Base-by-base conservation (phyloP, 1,140 invertebrate genomes). In the Eueides isabella region DNA sequence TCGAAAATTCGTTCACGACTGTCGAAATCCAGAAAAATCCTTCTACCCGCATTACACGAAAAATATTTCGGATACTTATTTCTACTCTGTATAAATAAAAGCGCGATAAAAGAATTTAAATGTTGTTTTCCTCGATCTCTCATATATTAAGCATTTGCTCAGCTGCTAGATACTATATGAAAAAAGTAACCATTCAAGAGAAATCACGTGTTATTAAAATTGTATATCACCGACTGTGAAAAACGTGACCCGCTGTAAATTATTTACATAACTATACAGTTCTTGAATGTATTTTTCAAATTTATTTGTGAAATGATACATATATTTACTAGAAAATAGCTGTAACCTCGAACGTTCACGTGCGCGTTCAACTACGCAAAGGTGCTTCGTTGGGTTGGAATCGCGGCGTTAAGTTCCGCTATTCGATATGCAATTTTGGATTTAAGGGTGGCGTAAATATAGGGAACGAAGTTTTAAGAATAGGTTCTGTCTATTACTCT, bases 161-260 rank as follows among this genome's bases (percentile, higher is more conserved):
- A 55, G 23, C 35, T 68, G 26, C n/a, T n/a, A n/a, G n/a, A n/a
- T n/a, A n/a, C n/a, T n/a, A n/a, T 26, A 23, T 19, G 19, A 44
- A 68, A 68, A 68, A 48, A 67, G 35, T 67, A 19, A 19, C 23
- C 14, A 31, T 55, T 30, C 41, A 19, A 55, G 33, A 31, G 19
- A 23, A 14, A 23, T 55, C 66, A 68, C 66, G 66, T 55, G 66
- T n/a, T 61, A 55, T 31, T 31, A 5, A 55, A 68, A 33, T 68
- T 55, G 31, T n/a, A 67, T 55, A 67, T 67, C n/a, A 14, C 29
- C 12, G 29, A 23, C 29, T 31, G 14, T 31, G 41, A 5, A 55
- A 61, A 44, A 68, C 66, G 66, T 68, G 65, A 67, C 14, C 5
- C 28, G 16, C 30, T 55, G 48, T 4, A 12, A 26, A 26, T 55